Evolutionary conservation across 1,140 invertebrate species (phyloP).

Genomic region (Hylyphantes graminicola): DNA sequence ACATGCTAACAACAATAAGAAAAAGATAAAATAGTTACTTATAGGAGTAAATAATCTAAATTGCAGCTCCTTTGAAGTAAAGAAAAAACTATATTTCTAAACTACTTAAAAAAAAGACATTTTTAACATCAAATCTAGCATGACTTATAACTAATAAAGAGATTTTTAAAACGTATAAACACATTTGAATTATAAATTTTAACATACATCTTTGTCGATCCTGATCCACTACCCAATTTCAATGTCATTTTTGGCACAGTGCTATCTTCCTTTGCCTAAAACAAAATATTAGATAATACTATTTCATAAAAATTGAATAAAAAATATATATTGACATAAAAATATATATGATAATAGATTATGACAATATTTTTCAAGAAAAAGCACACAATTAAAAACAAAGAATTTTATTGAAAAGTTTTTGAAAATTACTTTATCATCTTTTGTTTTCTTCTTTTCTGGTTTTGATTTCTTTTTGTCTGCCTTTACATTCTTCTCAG

Average conservation of each 20-base stretch:
- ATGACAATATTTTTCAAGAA: not conserved
- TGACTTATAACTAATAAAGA: too few species aligned
- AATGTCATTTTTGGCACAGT: slow-evolving; percentile 59
- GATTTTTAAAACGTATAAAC: too few species aligned
- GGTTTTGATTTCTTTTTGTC: slow-evolving; percentile 57
- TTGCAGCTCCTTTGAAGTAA: too few species aligned
- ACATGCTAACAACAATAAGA: too few species aligned
- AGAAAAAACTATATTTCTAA: too few species aligned
- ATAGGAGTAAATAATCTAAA: too few species aligned
- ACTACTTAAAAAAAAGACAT: too few species aligned
- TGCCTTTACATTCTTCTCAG: slow-evolving; percentile 48
- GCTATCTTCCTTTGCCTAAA: slow-evolving; percentile 53
- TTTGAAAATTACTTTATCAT: slow-evolving; percentile 48
- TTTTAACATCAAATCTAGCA: too few species aligned
- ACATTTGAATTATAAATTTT: too few species aligned
- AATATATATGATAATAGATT: too few species aligned
- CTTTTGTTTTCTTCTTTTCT: slow-evolving; percentile 55
- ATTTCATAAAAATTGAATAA: not conserved
- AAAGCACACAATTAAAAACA: not conserved
- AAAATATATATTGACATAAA: too few species aligned
- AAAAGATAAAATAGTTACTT: too few species aligned
- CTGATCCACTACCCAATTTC: slow-evolving; percentile 44
- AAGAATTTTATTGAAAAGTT: not conserved
- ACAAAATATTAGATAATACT: slow-evolving; percentile 1
- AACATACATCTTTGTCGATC: slow-evolving; percentile 58